Evolutionary conservation across 2,797 vertebrate species (phyloP).

Genomic region (Rhinella marina): DNA sequence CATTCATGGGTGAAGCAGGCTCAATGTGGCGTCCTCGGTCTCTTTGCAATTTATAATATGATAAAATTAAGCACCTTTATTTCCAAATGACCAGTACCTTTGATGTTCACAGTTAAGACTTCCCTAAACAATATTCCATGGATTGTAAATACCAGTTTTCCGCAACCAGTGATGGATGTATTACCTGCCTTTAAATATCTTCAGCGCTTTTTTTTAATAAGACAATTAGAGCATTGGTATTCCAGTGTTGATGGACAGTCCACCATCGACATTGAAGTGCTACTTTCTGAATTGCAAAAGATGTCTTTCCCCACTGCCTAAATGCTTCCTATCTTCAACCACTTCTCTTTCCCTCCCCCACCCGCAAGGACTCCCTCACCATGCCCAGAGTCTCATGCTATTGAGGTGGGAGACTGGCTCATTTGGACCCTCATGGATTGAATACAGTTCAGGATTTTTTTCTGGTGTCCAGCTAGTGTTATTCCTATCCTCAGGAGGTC

Average conservation of each 20-base stretch:
- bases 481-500: constrained; percentile 98
- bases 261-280: constrained; percentile 59
- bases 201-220: constrained; percentile 15
- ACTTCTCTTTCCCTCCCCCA: constrained; percentile 64
- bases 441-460: constrained; percentile 97
- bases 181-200: constrained; percentile 14
- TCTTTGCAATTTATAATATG: constrained; percentile 45
- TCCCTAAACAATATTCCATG: constrained; percentile 2
- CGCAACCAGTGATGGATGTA: background rate
- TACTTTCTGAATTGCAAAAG: constrained; percentile 66
- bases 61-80: constrained; percentile 56
- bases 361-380: background rate
- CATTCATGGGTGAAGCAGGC: constrained; percentile 54
- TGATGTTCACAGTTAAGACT: constrained; percentile 22
- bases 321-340: constrained; percentile 63
- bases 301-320: constrained; percentile 63
- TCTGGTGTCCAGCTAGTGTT: constrained; percentile 97
- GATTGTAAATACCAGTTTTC: background rate
- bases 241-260: constrained; percentile 23
- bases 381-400: constrained; percentile 82
- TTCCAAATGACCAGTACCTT: constrained; percentile 25
- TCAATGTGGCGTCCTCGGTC: constrained; percentile 46
- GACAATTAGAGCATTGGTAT: constrained; percentile 14
- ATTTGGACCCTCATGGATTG: constrained; percentile 97
- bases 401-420: constrained; percentile 89